phyloP scores from a whole-genome alignment of 2,888 invertebrate species.

The Trissonchulus sp. region DNA sequence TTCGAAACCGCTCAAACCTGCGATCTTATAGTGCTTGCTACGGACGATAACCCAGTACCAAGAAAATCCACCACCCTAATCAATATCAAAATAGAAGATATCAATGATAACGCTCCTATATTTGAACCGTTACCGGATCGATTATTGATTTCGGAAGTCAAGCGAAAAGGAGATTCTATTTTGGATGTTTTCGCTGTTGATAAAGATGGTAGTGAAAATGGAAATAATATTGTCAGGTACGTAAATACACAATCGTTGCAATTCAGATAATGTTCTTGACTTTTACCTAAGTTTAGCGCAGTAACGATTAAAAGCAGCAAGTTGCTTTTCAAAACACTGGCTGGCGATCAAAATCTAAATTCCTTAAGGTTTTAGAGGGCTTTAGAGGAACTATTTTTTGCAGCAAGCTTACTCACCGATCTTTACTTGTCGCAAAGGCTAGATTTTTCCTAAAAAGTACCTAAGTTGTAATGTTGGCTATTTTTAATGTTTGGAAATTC shows the following conservation, averaged over 20 bases:
- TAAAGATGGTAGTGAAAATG: background rate
- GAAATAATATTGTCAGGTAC: background rate
- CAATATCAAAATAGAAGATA: background rate
- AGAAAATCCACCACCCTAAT: background rate
- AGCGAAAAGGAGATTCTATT: background rate
- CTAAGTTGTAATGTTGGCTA: too few species aligned
- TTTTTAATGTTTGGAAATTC: too few species aligned
- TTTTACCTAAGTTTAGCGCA: too few species aligned
- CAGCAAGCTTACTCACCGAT: too few species aligned
- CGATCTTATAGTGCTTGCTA: background rate
- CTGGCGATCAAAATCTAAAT: too few species aligned
- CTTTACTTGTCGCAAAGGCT: too few species aligned
- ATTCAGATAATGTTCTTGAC: too few species aligned
- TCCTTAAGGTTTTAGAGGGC: too few species aligned
- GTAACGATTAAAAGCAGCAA: too few species aligned
- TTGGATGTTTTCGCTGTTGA: background rate
- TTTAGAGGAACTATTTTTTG: too few species aligned
- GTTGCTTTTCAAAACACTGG: too few species aligned
- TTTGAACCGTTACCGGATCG: background rate
- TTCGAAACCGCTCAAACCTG: background rate
- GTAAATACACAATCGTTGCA: background rate
- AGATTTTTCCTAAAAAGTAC: too few species aligned
- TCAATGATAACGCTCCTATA: background rate
- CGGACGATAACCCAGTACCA: background rate
- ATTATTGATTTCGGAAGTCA: background rate